These are phyloP conservation scores for Baronia brevicornis DNA, from an alignment of 2,888 invertebrate species.

Conservation along the genomic window DNA sequence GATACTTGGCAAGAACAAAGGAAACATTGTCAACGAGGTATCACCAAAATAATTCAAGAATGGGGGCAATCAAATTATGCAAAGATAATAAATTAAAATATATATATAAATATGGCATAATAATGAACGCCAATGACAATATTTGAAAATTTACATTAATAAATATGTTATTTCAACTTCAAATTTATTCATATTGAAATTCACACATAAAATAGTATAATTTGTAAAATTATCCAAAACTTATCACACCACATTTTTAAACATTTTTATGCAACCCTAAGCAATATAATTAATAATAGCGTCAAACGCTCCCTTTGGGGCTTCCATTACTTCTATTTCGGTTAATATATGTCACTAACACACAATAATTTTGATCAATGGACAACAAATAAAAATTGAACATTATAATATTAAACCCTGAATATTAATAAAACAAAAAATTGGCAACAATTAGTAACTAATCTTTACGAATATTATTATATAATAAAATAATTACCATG, in stretches of 20 bases:
- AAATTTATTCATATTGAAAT: constrained; percentile 67
- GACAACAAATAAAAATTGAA: constrained; percentile 72
- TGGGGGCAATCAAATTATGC: constrained; percentile 36
- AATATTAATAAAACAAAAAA: constrained; percentile 68
- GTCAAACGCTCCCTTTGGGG: constrained; percentile 75
- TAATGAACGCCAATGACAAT: constrained; percentile 35
- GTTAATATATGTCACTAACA: constrained; percentile 72
- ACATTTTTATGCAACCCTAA: constrained; percentile 73
- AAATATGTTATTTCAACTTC: constrained; percentile 49
- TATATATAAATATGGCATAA: constrained; percentile 24
- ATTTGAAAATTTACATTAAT: constrained; percentile 44
- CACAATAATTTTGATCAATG: constrained; percentile 74
- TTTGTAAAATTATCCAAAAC: constrained; percentile 77
- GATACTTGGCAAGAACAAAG: constrained; percentile 73
- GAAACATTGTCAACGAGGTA: constrained; percentile 58
- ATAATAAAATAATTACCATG: constrained; percentile 74
- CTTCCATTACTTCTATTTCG: constrained; percentile 67
- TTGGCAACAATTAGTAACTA: constrained; percentile 75
- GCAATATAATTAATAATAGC: constrained; percentile 71
- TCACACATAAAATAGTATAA: constrained; percentile 74
- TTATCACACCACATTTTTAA: constrained; percentile 74
- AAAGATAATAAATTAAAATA: constrained; percentile 51
- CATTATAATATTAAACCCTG: constrained; percentile 72
- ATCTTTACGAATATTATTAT: constrained; percentile 65
- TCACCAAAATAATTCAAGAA: constrained; percentile 47